Base-by-base conservation (phyloP, 2,113 vertebrate species). In the Toxotes jaculatrix region DNA sequence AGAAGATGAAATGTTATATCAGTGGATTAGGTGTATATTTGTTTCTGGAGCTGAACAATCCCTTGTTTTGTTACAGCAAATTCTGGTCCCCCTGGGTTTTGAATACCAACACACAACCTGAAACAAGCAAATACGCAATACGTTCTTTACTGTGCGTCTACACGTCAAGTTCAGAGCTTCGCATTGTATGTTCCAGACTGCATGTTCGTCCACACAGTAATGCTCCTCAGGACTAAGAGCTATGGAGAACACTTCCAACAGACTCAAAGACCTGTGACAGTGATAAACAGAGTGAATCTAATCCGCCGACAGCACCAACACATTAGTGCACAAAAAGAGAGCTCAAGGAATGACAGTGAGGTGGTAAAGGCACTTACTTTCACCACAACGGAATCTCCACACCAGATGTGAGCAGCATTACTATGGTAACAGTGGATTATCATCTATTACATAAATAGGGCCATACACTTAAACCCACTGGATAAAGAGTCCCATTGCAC, bases 351-450 rank as follows among this genome's bases (percentile, higher is more conserved):
- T 42, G 64, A 79, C 55, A 45, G 74, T 19, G 34, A 87, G 56
- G 71, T 62, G 68, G 74, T 45, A 61, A 78, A 69, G 45, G 38
- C 3, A 38, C 74, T 76, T 89, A 80, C 81, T 87, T 87, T 89
- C 83, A 88, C 72, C 65, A 74, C 83, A 74, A 81, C 73, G 85
- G 85, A 82, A 87, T 88, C 76, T 79, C 70, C 49, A 76, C 74
- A 61, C 73, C 88, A 89, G 70, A 87, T 87, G 88, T 90, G 88
- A 90, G 82, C 88, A 87, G 80, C 79, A 89, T 95, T 83, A 80
- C 91, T 87, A 93, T 92, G 87, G 93, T 86, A 93, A 94, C 93
- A 84, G 89, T 62, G 87, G 93, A 94, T 95, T 93, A 94, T 92
- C 78, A 84, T 83, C 79, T 32, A 60, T 95, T 95, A 93, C 82